phyloP scores from a whole-genome alignment of 2,113 vertebrate genomes.

The Lophochroa leadbeateri region DNA sequence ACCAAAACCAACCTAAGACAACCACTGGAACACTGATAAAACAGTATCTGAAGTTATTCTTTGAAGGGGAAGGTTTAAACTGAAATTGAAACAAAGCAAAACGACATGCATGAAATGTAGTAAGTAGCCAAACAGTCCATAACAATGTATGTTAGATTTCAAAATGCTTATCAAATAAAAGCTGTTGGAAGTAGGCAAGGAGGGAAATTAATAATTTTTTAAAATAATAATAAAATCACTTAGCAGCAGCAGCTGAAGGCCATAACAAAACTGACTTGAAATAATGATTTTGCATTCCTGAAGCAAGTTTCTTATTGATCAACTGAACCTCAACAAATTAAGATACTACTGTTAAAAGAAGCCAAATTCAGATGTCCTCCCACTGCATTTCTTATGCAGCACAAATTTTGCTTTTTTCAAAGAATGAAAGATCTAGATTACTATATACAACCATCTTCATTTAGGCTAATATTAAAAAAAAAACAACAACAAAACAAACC shows the following conservation, averaged over 20 bases:
- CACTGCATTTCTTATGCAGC: neutral
- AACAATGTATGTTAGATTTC: neutral
- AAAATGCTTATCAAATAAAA: neutral
- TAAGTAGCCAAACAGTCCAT: neutral
- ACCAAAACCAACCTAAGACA: neutral
- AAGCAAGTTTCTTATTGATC: neutral
- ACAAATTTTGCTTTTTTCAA: conserved; percentile 27
- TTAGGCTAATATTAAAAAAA: neutral
- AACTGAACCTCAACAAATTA: neutral
- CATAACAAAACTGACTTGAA: neutral
- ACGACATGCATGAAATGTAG: fast-evolving
- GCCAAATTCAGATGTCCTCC: neutral
- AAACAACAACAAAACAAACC: neutral
- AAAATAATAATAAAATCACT: neutral
- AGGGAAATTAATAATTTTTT: neutral
- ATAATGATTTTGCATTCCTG: neutral
- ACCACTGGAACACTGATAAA: neutral
- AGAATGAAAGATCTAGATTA: neutral
- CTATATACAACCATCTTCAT: neutral
- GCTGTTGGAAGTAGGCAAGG: neutral
- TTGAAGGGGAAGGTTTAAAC: neutral
- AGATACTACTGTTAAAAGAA: neutral
- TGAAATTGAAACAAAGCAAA: neutral
- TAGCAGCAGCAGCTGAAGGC: neutral
- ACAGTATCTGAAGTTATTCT: neutral